Evolutionary conservation across 2,888 invertebrate genomes (phyloP).

Genomic region (Physocephala rufipes): DNA sequence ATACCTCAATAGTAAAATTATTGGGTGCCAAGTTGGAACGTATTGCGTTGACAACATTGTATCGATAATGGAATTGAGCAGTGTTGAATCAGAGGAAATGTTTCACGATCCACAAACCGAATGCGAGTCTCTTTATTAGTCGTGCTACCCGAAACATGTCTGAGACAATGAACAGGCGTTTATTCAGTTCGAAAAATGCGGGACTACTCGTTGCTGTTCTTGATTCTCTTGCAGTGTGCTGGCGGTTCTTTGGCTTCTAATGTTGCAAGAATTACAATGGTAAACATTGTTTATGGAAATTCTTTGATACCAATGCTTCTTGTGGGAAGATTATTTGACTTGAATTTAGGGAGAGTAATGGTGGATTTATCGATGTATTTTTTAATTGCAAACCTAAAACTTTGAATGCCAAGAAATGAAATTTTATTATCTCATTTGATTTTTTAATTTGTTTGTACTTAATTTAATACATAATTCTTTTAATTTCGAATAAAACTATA

Average conservation of each 20-base stretch:
- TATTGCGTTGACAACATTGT: slow-evolving; percentile 28
- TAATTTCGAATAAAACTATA: too few species aligned
- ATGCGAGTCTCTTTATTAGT: not conserved
- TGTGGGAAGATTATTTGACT: too few species aligned
- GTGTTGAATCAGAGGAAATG: not conserved
- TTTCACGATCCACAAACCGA: not conserved
- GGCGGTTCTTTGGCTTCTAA: slow-evolving; percentile 7
- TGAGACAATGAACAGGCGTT: too few species aligned
- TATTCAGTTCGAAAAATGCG: slow-evolving; percentile 7
- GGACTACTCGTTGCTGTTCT: not conserved
- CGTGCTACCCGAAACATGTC: not conserved
- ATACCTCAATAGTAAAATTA: slow-evolving; percentile 3
- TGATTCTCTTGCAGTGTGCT: slow-evolving; percentile 3
- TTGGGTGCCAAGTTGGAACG: slow-evolving; percentile 17
- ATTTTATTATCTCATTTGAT: too few species aligned
- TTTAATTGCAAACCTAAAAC: too few species aligned
- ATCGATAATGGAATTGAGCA: slow-evolving; percentile 12
- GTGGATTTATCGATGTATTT: too few species aligned
- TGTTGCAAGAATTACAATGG: not conserved
- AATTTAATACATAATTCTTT: too few species aligned
- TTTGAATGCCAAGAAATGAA: too few species aligned
- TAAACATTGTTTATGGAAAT: too few species aligned
- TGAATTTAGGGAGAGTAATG: too few species aligned
- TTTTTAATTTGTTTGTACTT: too few species aligned
- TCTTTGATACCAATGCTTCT: too few species aligned